A percentile compares a stretch with the other conserved stretches of the same genome.
Evolutionary conservation across 2,797 vertebrate species (phyloP).

Genomic region (Poeciliopsis gracilis): DNA sequence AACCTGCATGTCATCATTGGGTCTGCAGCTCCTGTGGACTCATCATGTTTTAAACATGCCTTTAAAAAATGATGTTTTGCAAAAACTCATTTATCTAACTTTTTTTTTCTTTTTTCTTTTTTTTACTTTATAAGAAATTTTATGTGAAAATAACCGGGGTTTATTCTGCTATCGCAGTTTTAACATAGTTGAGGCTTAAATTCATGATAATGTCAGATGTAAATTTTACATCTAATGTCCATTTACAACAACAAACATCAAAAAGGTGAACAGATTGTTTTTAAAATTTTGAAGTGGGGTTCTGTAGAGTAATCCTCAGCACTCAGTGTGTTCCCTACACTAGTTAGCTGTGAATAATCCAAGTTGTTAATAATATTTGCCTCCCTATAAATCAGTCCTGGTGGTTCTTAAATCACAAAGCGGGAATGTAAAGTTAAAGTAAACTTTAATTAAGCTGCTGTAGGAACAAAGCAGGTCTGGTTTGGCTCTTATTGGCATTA

Average conservation of each 20-base stretch:
- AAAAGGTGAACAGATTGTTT: neutral
- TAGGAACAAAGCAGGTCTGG: neutral
- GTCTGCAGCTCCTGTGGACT: neutral
- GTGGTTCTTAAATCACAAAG: neutral
- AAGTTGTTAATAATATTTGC: neutral
- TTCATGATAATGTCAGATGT: neutral
- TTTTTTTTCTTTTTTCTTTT: no score
- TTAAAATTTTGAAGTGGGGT: neutral
- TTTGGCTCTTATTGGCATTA: neutral
- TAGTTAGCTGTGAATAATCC: neutral
- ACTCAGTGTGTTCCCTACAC: neutral
- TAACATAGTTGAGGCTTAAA: neutral
- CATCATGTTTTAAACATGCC: neutral
- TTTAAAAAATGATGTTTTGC: neutral
- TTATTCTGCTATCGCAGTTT: neutral
- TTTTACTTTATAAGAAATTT: neutral
- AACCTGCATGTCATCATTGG: neutral
- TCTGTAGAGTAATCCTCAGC: neutral
- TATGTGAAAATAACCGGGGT: neutral
- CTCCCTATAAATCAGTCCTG: neutral
- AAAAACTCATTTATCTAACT: neutral
- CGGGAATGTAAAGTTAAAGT: neutral
- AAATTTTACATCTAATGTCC: neutral
- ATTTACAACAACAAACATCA: neutral
- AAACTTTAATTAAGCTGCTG: neutral